These are phyloP conservation scores for Lagorchestes hirsutus DNA, from an alignment of 2,797 vertebrate genomes.

Conservation along the genomic window DNA sequence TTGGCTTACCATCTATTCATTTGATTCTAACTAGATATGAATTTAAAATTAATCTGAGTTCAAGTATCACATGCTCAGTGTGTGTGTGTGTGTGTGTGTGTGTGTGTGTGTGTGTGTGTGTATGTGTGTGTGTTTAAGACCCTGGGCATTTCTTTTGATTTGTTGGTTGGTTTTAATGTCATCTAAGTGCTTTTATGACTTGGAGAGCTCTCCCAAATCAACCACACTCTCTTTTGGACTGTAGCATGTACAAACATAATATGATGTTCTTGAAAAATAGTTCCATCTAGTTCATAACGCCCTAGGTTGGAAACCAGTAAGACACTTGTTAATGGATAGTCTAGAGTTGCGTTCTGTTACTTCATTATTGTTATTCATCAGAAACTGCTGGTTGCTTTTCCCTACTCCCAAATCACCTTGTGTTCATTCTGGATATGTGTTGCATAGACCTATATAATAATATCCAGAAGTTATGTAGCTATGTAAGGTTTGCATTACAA, in stretches of 20 bases:
- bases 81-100: neutral
- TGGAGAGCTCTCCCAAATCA: neutral
- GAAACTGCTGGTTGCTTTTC: neutral
- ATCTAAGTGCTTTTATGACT: neutral
- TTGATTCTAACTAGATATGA: neutral
- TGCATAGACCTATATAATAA: neutral
- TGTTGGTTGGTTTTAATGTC: neutral
- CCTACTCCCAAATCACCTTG: neutral
- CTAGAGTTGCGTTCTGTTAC: neutral
- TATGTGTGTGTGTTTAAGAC: no score
- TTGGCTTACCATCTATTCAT: neutral
- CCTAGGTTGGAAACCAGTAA: neutral
- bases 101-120: no score
- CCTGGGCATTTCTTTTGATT: neutral
- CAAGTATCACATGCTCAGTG: neutral
- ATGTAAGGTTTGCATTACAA: neutral
- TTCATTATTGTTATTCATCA: constrained; percentile 24
- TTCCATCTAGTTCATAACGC: neutral
- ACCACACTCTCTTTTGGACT: neutral
- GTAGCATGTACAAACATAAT: neutral
- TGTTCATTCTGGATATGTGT: neutral
- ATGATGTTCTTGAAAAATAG: neutral
- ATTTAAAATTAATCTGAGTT: neutral
- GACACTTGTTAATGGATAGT: neutral
- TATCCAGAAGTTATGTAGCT: neutral